Evolutionary conservation across 2,888 invertebrate genomes (phyloP), one percentile per base, ranked within the genome.

Genomic region (Nymphalis polychloros): DNA sequence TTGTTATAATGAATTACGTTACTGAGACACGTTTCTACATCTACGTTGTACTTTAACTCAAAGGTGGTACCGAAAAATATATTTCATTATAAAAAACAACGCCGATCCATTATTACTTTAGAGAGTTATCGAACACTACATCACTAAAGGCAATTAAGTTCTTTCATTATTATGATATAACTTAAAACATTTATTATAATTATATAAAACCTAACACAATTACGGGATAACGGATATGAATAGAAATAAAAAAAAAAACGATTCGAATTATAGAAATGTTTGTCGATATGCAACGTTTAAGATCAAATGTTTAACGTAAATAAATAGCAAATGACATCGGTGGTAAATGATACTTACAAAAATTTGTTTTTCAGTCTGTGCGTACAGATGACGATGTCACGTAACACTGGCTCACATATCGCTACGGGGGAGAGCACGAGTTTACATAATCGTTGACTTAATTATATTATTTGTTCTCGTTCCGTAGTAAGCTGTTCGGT

Each of bases 11-110:
- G 86, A 85, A 84, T 86, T 86, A 88, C 84, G 85, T 86, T 85
- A 87, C 87, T 87, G 89, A 87, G 87, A 87, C 85, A 86, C 85
- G 82, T 81, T 82, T 85, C 85, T 83, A 86, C 82, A 90, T 85
- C 90, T 91, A 91, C 84, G 84, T 92, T 92, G 92, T 91, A 92
- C 92, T 92, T 90, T 90, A 90, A 91, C 87, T 88, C 87, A 92
- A 91, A 91, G 91, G 90, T 90, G 90, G 90, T 90, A 90, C 89
- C 89, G 84, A 90, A 89, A 88, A 88, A 90, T 89, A 89, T 89
- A 81, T 75, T 84, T 84, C 81, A 85, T 87, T 84, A 84, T 80
- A 83, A 81, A 80, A 85, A 84, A 84, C 81, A 88, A 87, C 86
- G 88, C 89, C 90, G 89, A 91, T 89, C 80, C 79, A 61, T 66